Evolutionary conservation across 2,113 vertebrate species (phyloP).

Genomic region (Romanogobio albipinnatus): DNA sequence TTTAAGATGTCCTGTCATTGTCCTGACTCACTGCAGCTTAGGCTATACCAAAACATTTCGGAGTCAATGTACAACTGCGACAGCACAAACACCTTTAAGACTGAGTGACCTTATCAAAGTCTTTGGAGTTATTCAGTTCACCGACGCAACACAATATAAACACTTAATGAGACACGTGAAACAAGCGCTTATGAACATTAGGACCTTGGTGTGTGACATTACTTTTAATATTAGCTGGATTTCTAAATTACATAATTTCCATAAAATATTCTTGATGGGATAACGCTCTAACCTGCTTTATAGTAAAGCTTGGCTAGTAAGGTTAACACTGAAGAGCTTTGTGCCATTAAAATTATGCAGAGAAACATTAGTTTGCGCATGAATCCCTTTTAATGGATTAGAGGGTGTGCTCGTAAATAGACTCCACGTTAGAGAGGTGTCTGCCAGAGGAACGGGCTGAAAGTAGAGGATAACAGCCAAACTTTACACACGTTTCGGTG

Average conservation of each 20-base stretch:
- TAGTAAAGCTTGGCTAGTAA: conserved; percentile 65
- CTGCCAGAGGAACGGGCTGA: conserved; percentile 68
- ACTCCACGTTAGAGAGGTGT: conserved; percentile 63
- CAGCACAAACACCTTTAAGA: conserved; percentile 69
- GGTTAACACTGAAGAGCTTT: conserved; percentile 76
- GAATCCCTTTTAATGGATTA: conserved; percentile 73
- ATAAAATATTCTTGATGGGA: conserved; percentile 60
- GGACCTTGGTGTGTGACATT: conserved; percentile 31
- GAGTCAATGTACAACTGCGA: conserved; percentile 61
- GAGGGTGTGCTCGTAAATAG: conserved; percentile 66
- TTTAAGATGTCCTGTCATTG: conserved; percentile 59
- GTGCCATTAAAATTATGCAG: conserved; percentile 73
- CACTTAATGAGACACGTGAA: conserved; percentile 17
- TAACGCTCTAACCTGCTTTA: conserved; percentile 67
- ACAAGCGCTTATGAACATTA: conserved; percentile 40
- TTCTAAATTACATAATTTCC: conserved; percentile 58
- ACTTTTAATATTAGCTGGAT: conserved; percentile 44
- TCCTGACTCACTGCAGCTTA: conserved; percentile 34
- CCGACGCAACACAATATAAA: conserved; percentile 17
- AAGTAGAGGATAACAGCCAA: conserved; percentile 56
- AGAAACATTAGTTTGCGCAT: conserved; percentile 66
- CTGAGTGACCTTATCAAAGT: conserved; percentile 38
- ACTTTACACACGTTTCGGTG: conserved; percentile 3
- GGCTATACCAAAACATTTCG: conserved; percentile 46
- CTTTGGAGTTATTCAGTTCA: conserved; percentile 12